Percentiles rank a stretch among this genome's conserved stretches.
These are phyloP conservation scores for Deilephila porcellus DNA, from an alignment of 2,888 invertebrate species.

Conservation along the genomic window DNA sequence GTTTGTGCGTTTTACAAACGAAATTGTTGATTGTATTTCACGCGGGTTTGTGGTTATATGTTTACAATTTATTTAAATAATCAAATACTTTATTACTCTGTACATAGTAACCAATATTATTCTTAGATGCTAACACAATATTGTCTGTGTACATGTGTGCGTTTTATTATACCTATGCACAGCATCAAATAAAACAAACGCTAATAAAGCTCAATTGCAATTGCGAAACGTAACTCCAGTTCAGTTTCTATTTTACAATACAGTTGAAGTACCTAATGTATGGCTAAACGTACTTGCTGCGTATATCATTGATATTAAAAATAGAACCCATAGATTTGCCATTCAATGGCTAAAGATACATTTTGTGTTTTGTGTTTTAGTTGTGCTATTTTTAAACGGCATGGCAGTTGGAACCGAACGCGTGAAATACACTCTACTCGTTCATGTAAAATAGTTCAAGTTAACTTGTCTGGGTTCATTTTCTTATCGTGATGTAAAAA, in stretches of 20 bases:
- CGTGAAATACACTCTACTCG: constrained; percentile 10
- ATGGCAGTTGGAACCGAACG: constrained; percentile 2
- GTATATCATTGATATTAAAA: constrained; percentile 23
- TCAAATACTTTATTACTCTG: background rate
- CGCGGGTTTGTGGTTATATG: too few species aligned
- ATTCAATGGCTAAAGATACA: constrained; percentile 19
- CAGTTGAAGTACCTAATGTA: constrained; percentile 4
- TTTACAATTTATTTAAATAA: too few species aligned
- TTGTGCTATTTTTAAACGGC: constrained; percentile 7
- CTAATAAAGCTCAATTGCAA: constrained; percentile 21
- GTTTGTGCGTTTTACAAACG: background rate
- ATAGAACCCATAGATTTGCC: constrained; percentile 19
- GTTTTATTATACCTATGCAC: constrained; percentile 7
- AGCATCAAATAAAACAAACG: constrained; percentile 14
- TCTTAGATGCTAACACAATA: background rate
- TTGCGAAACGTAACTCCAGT: constrained; percentile 19
- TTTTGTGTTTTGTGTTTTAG: constrained; percentile 16
- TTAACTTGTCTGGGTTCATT: background rate
- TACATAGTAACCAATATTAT: background rate
- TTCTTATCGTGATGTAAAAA: background rate
- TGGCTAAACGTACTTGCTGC: constrained; percentile 12
- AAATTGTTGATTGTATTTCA: too few species aligned
- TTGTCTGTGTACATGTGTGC: background rate
- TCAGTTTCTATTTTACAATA: constrained; percentile 17
- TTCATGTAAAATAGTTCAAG: background rate